Percentiles rank a stretch among this genome's conserved stretches.
Evolutionary conservation across 1,140 invertebrate genomes (phyloP).

Genomic region (Tribolium castaneum): DNA sequence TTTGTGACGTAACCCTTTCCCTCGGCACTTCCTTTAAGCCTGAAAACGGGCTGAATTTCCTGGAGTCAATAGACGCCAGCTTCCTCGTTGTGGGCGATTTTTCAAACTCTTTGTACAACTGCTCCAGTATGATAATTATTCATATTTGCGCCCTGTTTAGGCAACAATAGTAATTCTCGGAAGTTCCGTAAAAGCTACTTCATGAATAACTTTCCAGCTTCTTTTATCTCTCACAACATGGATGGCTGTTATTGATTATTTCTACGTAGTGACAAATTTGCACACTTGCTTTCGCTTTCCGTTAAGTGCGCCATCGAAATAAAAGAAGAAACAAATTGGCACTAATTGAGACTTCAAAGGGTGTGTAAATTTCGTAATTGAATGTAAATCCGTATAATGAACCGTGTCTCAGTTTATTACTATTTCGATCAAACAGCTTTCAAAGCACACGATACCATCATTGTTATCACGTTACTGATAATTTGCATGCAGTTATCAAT

Average conservation of each 20-base stretch:
- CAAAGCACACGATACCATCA: background rate
- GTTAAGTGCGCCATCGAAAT: background rate
- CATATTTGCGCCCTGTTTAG: slow-evolving; percentile 25
- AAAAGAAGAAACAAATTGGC: background rate
- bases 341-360: slow-evolving; percentile 5
- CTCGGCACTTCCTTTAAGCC: slow-evolving; percentile 6
- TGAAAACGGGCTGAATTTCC: slow-evolving; percentile 4
- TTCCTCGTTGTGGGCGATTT: slow-evolving; percentile 6
- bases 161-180: slow-evolving; percentile 15
- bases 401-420: slow-evolving; percentile 1
- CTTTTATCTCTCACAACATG: background rate
- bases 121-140: slow-evolving; percentile 8
- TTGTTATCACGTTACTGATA: slow-evolving; percentile 3
- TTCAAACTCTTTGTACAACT: background rate
- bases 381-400: background rate
- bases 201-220: background rate
- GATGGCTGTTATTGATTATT: background rate
- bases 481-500: slow-evolving; percentile 7
- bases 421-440: slow-evolving; percentile 1
- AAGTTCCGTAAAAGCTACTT: slow-evolving; percentile 5
- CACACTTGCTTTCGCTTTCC: background rate
- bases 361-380: slow-evolving; percentile 7
- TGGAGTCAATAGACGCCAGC: slow-evolving; percentile 12
- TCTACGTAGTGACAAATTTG: background rate
- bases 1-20: slow-evolving; percentile 8